Conservation (phyloP, 2,888 invertebrate genomes). For the Napeogenes sylphis region DNA sequence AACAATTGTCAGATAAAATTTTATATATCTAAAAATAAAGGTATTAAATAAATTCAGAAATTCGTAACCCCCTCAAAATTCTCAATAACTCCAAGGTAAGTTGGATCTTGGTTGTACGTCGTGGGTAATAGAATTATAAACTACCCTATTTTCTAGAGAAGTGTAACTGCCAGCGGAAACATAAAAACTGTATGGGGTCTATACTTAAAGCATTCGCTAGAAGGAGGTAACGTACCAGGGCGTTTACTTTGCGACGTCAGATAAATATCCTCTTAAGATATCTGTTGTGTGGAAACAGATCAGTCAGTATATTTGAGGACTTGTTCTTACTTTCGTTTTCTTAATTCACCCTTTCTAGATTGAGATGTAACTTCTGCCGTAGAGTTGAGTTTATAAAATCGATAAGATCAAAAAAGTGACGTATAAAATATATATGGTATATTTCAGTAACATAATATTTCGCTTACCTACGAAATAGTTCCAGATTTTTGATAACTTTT, state of each 20-base stretch:
- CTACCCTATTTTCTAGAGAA: slow-evolving; percentile 57
- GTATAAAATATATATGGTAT: too few species aligned
- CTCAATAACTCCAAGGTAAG: slow-evolving; percentile 9
- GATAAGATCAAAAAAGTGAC: background rate
- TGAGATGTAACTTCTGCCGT: slow-evolving; percentile 8
- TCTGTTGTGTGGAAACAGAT: slow-evolving; percentile 22
- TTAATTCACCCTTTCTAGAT: slow-evolving; percentile 9
- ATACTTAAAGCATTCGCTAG: slow-evolving; percentile 46
- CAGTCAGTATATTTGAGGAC: slow-evolving; percentile 6
- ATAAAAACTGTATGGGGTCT: slow-evolving; percentile 53
- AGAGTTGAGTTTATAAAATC: slow-evolving; percentile 6
- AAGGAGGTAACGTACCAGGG: slow-evolving; percentile 45
- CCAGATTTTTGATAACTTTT: too few species aligned
- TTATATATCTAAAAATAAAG: too few species aligned
- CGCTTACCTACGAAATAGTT: too few species aligned
- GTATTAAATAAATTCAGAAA: too few species aligned
- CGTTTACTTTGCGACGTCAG: slow-evolving; percentile 56
- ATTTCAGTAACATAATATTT: too few species aligned
- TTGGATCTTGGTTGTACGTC: slow-evolving; percentile 43
- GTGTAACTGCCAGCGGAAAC: slow-evolving; percentile 63
- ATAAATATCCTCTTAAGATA: slow-evolving; percentile 47
- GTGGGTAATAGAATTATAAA: slow-evolving; percentile 67
- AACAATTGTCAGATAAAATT: too few species aligned
- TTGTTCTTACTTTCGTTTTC: background rate
- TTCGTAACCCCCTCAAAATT: too few species aligned